Conservation (phyloP, 2,113 vertebrate genomes). For the Bagarius yarrelli region DNA sequence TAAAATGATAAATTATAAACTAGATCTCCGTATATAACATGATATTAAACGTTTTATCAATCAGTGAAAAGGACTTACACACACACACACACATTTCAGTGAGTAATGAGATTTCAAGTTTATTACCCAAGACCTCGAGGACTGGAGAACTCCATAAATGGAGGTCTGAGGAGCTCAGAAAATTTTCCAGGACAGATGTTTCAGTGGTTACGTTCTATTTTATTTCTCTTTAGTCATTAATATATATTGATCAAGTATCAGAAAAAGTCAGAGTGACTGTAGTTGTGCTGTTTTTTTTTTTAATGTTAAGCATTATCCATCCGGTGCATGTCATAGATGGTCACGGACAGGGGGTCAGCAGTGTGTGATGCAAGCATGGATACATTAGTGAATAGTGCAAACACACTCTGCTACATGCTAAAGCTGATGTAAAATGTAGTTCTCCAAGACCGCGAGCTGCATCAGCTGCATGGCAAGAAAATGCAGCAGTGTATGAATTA, state of each 20-base stretch:
- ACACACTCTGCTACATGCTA: no score
- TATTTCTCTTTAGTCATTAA: not conserved
- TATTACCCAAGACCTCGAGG: not conserved
- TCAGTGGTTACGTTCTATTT: not conserved
- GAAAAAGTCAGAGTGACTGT: not conserved
- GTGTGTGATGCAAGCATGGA: no score
- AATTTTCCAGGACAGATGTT: not conserved
- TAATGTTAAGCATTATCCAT: not conserved
- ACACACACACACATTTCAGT: not conserved
- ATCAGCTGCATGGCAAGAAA: not conserved
- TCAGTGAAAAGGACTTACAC: not conserved
- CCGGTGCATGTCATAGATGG: no score
- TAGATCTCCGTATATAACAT: not conserved
- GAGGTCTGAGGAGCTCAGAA: not conserved
- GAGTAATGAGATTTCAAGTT: not conserved
- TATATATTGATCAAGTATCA: not conserved
- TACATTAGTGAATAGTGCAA: no score
- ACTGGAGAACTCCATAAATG: no score
- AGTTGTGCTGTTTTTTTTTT: not conserved
- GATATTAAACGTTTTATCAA: not conserved
- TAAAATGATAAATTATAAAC: not conserved
- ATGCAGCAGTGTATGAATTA: not conserved
- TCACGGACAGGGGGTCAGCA: no score
- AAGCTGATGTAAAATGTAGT: no score
- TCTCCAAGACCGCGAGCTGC: no score